Base-by-base conservation (phyloP, 2,113 vertebrate genomes). In the Syngnathoides biaculeatus region DNA sequence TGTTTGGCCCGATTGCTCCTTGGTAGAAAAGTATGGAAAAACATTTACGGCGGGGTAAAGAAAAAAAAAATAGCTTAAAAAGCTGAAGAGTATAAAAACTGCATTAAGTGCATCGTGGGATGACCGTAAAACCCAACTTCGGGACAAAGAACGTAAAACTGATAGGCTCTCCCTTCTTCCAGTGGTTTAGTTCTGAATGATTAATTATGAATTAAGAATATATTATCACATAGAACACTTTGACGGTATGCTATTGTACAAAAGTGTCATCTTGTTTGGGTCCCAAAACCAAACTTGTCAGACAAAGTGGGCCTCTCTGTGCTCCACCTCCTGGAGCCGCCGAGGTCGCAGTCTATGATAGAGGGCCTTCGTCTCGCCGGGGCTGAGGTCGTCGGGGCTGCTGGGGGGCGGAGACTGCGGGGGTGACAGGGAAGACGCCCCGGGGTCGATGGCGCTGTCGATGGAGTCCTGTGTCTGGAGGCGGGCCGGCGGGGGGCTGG, bases 281-380 rank as follows among this genome's bases (percentile, higher is more conserved):
- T 57, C 7, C 2, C 4, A 48, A 48, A 48, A 48, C 15, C 15
- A 26, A 55, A 55, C 4, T 40, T 45, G 17, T 93, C 92, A 98
- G 72, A 98, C 96, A 88, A 98, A 98, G 75, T 98, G 95, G 59
- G 95, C 95, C 85, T 96, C 93, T 81, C 95, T 93, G 74, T 94
- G 93, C 79, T 98, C 95, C 4, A 94, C 87, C 84, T 96, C 95
- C 83, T 95, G 94, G 69, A 94, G 83, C 43, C 91, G 92, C 78
- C 93, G 95, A 70, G 92, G 89, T 75, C 94, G 86, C 38, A 94
- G 92, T 91, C 95, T 94, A 82, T 95, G 95, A 85, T 94, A 95
- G 0, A 92, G 0, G 0, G 92, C 92, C 64, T 91, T 94, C 42
- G 81, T 66, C 5, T 93, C 94, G 0, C 85, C 57, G 56, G 88